Base-by-base conservation (phyloP, 2,888 invertebrate genomes). In the Onchidella celtica region DNA sequence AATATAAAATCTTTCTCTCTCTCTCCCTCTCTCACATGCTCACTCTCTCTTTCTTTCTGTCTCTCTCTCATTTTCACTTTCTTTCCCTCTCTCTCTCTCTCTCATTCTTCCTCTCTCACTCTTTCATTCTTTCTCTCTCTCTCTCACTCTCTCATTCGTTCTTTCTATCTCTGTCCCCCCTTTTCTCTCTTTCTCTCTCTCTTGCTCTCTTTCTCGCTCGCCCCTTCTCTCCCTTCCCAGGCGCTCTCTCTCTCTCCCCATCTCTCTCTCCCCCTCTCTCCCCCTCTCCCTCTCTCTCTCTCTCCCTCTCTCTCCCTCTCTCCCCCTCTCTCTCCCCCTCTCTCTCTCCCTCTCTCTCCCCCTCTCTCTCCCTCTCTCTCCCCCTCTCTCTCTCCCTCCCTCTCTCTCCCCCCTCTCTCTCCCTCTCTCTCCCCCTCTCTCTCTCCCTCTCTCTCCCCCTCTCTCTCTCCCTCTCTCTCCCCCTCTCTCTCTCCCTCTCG, bases 311-410 rank as follows among this genome's bases (percentile, higher is more conserved):
- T 69, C 59, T 47, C 38, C 65, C 36, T 61, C 61, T 73, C 32
- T 73, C 29, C 36, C 79, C 73, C 61, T 34, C 65, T 65, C 32
- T 29, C 66, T 79, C 55, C 27, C 79, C 40, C 17, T 32, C 65
- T 40, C n/a, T 65, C 55, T 73, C 29, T 34, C 32, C 34, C 11
- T 65, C 47, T 77, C 21, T 47, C 34, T 36, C 63, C 34, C 40
- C 24, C 29, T n/a, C 21, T 27, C 47, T 40, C 36, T 36, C 27
- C 38, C 36, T 36, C 29, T 32, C 40, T 9, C 40, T n/a, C 32
- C 29, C 27, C 34, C 32, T 14, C 2, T n/a, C 38, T 21, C 63
- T 29, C 38, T 36, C 21, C 11, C 38, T 34, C 63, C 24, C 38
- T 21, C 27, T 40, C 27, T n/a, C 17, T 17, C 9, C 27, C 3